Evolutionary conservation across 2,888 invertebrate genomes (phyloP).

Genomic region (Dendrolimus houi): DNA sequence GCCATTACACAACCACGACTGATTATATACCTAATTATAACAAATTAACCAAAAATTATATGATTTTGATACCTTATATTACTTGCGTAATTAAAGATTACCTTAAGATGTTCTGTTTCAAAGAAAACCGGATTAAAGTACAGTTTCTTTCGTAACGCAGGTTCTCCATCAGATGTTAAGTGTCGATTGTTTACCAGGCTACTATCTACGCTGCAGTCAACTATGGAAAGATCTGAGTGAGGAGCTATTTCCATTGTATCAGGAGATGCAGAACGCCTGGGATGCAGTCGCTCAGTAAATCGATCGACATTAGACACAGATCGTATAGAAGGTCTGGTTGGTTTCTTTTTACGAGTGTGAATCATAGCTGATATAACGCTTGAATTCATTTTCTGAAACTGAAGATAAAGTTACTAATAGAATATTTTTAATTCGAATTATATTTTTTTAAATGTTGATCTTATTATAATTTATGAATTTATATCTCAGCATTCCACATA

Average conservation of each 20-base stretch:
- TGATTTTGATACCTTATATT: too few species aligned
- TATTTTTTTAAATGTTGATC: too few species aligned
- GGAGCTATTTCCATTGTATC: constrained; percentile 63
- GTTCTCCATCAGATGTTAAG: constrained; percentile 49
- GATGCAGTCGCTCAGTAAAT: constrained; percentile 38
- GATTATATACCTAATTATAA: neutral
- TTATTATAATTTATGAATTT: too few species aligned
- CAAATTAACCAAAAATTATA: neutral
- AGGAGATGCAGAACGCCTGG: constrained; percentile 57
- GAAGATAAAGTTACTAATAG: constrained; percentile 4
- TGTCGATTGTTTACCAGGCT: constrained; percentile 28
- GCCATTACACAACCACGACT: too few species aligned
- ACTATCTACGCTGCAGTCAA: constrained; percentile 54
- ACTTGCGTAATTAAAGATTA: constrained; percentile 38
- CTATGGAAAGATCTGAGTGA: constrained; percentile 65
- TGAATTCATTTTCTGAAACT: constrained; percentile 58
- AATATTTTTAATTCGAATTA: too few species aligned
- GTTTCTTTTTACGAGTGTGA: constrained; percentile 58
- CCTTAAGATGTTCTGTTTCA: constrained; percentile 88
- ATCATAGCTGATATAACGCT: constrained; percentile 62
- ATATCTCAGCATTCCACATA: too few species aligned
- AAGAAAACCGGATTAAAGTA: constrained; percentile 95
- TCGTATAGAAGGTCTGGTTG: constrained; percentile 41
- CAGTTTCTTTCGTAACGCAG: constrained; percentile 81
- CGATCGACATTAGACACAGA: constrained; percentile 40